Base-by-base conservation (phyloP, 2,888 invertebrate species). In the Boloria selene region DNA sequence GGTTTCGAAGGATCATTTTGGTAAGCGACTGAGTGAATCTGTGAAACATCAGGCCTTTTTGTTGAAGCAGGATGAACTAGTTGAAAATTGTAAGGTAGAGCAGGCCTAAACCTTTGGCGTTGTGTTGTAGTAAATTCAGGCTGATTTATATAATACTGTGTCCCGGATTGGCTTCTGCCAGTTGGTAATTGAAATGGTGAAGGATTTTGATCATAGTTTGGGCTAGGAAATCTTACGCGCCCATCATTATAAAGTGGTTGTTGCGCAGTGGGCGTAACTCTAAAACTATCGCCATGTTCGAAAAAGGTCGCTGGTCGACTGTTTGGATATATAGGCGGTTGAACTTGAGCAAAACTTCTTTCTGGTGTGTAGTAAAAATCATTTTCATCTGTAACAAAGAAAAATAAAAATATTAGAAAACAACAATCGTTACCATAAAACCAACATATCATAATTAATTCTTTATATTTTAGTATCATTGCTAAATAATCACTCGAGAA, bases 1-100 rank as follows among this genome's bases (percentile, higher is more conserved):
- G 93, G 93, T 78, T 94, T 93, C 3, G 94, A 93, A 14, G 94
- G 94, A 75, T 94, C 92, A 77, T 93, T 93, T 76, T 93, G 93
- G 75, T 93, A 93, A 4, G 91, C 92, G 59, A 90, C 86, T n/a
- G 92, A 90, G 77, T 93, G 94, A 73, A 94, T 93, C 75, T 93
- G 90, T 69, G 93, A 87, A 67, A 90, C 86, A 72, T 94, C 94
- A 50, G 94, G 94, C 76, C 91, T 87, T 77, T 92, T 91, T 4
- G 93, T 93, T 44, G 92, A 89, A 5, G 90, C 90, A 63, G 90
- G 90, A 70, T 92, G 90, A 58, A 86, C 81, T 70, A 88, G 77
- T 80, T 92, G 91, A 75, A 83, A 92, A 72, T 91, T 92, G 66
- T 84, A 90, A 56, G 92, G 91, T 68, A 86, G 74, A 31, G 89